Evolutionary conservation across 30 jellyfish, hydroid and myxozoan species (phyloP), one percentile per base, ranked within the genome.

Genomic region (Aurelia sp.): DNA sequence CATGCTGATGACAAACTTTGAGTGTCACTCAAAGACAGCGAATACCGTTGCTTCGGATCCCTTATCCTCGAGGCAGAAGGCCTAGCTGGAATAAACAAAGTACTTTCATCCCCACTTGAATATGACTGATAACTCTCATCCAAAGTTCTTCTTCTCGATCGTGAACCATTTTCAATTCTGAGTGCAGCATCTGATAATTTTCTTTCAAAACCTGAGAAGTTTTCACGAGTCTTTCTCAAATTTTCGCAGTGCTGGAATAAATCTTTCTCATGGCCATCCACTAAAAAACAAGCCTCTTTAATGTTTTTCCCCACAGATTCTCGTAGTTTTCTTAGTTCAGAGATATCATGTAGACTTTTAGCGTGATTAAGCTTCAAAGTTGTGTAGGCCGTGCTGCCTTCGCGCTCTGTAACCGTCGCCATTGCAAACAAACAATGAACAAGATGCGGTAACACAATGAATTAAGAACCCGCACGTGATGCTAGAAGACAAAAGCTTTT

Each of bases 91-190:
- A 44, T 44, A 44, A 47, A 12, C 72, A 58, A 31, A 38, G 75
- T 4, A 20, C 81, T 67, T 11, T 79, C 90, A 48, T 79, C 90
- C n/a, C 90, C 90, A 41, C 90, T 79, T 48, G 90, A 79, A 13
- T 18, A 64, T 30, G 90, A 79, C 24, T 38, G 17, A 33, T 22
- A 33, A 27, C 76, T 76, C 33, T 64, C 90, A 65, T 79, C 61
- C 81, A 33, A 67, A 67, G 48, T 27, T 8, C 60, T 63, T 57
- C 70, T 27, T n/a, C 73, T 18, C 3, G 22, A 19, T 16, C 27
- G 19, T 11, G 22, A 47, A 5, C n/a, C 18, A 31, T 33, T 65
- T 40, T 55, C 74, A 40, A 75, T 19, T 20, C 86, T 75, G 30
- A 60, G 33, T 13, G 86, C 61, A 35, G 90, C 80, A 65, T 79